These are phyloP conservation scores for Nasua narica DNA, from an alignment of 2,797 vertebrate genomes.

Conservation along the genomic window DNA sequence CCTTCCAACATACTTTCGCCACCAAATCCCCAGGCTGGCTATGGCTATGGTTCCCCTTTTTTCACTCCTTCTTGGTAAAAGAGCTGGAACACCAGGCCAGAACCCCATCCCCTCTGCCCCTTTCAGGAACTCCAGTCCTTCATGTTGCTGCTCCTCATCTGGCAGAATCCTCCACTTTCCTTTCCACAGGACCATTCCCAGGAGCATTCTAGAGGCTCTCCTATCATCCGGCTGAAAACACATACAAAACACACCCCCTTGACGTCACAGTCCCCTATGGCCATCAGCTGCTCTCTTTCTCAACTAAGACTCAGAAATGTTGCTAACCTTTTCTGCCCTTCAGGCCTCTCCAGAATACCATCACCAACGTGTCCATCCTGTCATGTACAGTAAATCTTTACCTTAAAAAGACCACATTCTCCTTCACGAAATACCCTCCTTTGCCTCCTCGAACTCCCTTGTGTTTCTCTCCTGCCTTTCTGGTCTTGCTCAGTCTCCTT, in stretches of 20 bases:
- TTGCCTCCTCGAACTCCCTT: not conserved
- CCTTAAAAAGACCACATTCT: not conserved
- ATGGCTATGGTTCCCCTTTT: not conserved
- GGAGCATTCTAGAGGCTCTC: not conserved
- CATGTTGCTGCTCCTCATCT: not conserved
- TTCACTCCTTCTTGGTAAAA: not conserved
- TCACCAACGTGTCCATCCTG: not conserved
- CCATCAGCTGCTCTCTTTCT: not conserved
- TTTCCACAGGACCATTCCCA: not conserved
- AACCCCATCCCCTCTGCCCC: not conserved
- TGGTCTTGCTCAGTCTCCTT: not conserved
- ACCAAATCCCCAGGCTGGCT: not conserved
- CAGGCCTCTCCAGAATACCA: not conserved
- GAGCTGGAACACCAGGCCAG: rapidly evolving
- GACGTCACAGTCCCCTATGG: not conserved
- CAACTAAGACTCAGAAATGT: not conserved
- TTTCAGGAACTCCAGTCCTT: not conserved
- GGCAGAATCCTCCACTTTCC: not conserved
- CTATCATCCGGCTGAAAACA: not conserved
- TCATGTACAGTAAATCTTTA: not conserved
- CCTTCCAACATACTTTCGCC: not conserved
- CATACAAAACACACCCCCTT: not conserved
- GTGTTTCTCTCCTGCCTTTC: not conserved
- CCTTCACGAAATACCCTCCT: not conserved
- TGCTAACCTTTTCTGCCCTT: not conserved